Conservation (phyloP, 2,797 vertebrate species). For the Gobio occitaniae region DNA sequence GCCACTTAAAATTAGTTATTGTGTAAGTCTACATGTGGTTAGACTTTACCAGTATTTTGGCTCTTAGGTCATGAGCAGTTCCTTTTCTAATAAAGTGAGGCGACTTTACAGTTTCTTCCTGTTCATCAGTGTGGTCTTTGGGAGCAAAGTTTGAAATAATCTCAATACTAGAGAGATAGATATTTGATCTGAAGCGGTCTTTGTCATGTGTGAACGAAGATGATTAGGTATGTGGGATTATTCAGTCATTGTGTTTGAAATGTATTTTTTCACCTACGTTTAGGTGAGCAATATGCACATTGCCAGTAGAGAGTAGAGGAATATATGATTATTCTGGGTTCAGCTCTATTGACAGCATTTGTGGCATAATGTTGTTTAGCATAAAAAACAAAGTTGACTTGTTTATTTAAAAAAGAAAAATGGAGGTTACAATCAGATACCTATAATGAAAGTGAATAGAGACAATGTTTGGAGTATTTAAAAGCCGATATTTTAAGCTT, state of each 20-base stretch:
- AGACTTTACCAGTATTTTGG: neutral
- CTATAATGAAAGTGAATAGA: neutral
- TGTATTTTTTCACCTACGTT: neutral
- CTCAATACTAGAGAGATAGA: neutral
- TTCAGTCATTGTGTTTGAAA: slow-evolving; percentile 4
- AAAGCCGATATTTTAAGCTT: neutral
- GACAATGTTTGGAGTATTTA: neutral
- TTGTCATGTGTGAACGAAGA: slow-evolving; percentile 13
- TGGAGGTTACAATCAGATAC: neutral
- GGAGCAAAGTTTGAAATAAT: neutral
- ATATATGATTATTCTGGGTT: neutral
- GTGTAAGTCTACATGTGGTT: slow-evolving; percentile 7
- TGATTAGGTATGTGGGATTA: slow-evolving; percentile 34
- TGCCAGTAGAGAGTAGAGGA: neutral
- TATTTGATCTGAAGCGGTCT: neutral
- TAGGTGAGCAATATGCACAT: neutral
- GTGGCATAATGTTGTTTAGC: neutral
- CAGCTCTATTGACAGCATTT: neutral
- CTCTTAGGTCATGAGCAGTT: neutral
- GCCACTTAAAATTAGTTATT: neutral
- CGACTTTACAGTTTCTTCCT: neutral
- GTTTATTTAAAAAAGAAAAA: neutral
- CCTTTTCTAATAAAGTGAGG: neutral
- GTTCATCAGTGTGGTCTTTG: neutral
- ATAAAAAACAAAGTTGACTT: neutral